Evolutionary conservation across 1,140 invertebrate species (phyloP).

Genomic region (Tetragnatha versicolor): DNA sequence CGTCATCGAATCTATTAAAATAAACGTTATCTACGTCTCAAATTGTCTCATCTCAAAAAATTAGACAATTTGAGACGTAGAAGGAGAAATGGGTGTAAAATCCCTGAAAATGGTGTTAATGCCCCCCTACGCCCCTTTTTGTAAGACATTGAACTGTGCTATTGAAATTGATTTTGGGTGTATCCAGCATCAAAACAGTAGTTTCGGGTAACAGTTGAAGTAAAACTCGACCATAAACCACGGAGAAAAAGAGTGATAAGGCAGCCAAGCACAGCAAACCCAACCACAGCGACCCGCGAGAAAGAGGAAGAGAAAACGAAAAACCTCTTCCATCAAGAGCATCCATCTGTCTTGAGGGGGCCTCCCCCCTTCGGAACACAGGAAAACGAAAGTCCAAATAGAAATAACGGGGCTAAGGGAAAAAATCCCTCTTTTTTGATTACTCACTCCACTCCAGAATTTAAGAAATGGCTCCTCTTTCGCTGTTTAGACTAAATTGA

Average conservation of each 20-base stretch:
- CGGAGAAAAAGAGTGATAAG: not conserved
- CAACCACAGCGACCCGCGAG: not conserved
- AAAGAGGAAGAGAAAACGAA: slow-evolving; percentile 11
- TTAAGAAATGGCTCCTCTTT: slow-evolving; percentile 23
- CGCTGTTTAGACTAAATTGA: slow-evolving; percentile 47
- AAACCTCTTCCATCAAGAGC: slow-evolving; percentile 32
- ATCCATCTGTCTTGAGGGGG: slow-evolving; percentile 34
- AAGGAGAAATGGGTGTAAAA: no score
- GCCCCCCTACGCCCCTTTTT: no score
- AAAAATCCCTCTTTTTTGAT: slow-evolving; percentile 31
- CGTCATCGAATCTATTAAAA: no score
- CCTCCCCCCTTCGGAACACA: not conserved
- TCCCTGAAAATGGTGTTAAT: no score
- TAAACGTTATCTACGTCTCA: no score
- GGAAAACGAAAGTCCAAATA: not conserved
- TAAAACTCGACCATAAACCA: no score
- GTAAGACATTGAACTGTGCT: no score
- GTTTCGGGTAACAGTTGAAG: no score
- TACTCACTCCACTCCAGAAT: slow-evolving; percentile 40
- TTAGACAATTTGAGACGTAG: no score
- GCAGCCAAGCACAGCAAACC: not conserved
- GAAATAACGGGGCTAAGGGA: not conserved
- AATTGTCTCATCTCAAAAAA: no score
- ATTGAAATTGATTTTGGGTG: no score
- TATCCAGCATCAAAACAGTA: no score